A percentile compares a stretch with the other conserved stretches of the same genome.
Conservation (phyloP, 2,888 invertebrate genomes). For the Macrophya alboannulata region DNA sequence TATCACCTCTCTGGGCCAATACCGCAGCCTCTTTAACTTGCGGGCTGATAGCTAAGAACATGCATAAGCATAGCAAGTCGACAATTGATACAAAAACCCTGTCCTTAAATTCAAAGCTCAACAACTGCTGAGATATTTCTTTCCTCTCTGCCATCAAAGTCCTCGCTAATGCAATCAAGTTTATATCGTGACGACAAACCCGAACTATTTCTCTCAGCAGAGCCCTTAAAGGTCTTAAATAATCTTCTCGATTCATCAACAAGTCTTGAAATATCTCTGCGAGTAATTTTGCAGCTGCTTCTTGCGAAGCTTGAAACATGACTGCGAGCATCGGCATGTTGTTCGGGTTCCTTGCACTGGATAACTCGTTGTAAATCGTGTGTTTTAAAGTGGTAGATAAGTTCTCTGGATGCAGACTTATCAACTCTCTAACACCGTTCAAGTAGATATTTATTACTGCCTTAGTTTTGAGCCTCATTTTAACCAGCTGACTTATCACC, state of each 20-base stretch:
- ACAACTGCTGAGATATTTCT: slow-evolving; percentile 84
- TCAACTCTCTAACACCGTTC: slow-evolving; percentile 94
- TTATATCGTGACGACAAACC: slow-evolving; percentile 90
- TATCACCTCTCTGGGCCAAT: slow-evolving; percentile 81
- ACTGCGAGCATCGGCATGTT: slow-evolving; percentile 96
- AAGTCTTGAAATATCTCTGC: slow-evolving; percentile 94
- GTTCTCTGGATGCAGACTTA: slow-evolving; percentile 92
- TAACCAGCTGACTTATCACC: slow-evolving; percentile 92
- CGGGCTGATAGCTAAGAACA: slow-evolving; percentile 90
- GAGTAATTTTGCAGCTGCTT: slow-evolving; percentile 90
- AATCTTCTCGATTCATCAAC: slow-evolving; percentile 94
- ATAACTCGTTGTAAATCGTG: slow-evolving; percentile 97
- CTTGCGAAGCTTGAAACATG: slow-evolving; percentile 93
- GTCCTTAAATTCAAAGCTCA: slow-evolving; percentile 88
- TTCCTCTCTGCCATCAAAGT: slow-evolving; percentile 87
- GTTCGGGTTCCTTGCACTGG: slow-evolving; percentile 95
- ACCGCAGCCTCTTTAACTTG: slow-evolving; percentile 87
- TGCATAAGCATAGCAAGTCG: slow-evolving; percentile 93
- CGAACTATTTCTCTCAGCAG: slow-evolving; percentile 95
- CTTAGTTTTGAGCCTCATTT: slow-evolving; percentile 96
- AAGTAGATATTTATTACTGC: slow-evolving; percentile 94
- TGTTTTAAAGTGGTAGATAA: slow-evolving; percentile 93
- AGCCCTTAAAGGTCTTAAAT: slow-evolving; percentile 91
- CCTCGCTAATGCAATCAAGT: slow-evolving; percentile 90
- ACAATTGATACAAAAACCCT: slow-evolving; percentile 91